Evolutionary conservation across 2,113 vertebrate genomes (phyloP).

Genomic region (Strigops habroptila): DNA sequence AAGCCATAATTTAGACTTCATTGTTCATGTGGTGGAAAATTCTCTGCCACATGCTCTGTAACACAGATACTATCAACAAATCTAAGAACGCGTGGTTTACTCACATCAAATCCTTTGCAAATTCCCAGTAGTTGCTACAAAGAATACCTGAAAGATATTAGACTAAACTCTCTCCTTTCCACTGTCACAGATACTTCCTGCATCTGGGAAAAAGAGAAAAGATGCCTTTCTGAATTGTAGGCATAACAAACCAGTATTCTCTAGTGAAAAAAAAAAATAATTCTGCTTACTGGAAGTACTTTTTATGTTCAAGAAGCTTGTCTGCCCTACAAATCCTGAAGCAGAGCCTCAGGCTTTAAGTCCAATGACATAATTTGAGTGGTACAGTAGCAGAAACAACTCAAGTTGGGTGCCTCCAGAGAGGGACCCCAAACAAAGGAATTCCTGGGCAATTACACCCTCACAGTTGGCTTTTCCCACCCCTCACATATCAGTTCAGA

Average conservation of each 20-base stretch:
- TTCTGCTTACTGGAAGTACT: neutral
- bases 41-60: neutral
- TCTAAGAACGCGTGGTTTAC: neutral
- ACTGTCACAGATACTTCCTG: neutral
- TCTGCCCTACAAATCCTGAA: neutral
- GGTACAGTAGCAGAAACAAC: neutral
- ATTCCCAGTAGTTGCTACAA: neutral
- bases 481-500: neutral
- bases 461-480: neutral
- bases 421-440: neutral
- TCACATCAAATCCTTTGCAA: neutral
- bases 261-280: neutral
- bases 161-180: neutral
- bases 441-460: neutral
- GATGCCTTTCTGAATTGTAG: neutral
- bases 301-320: neutral
- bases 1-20: neutral
- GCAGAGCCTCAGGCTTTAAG: neutral
- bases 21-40: neutral
- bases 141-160: neutral
- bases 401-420: neutral
- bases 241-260: neutral
- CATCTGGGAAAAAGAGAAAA: neutral
- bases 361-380: neutral
- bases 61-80: neutral